Evolutionary conservation across 2,113 vertebrate genomes (phyloP), one percentile per base, ranked within the genome.

Genomic region (Orthonyx spaldingii): DNA sequence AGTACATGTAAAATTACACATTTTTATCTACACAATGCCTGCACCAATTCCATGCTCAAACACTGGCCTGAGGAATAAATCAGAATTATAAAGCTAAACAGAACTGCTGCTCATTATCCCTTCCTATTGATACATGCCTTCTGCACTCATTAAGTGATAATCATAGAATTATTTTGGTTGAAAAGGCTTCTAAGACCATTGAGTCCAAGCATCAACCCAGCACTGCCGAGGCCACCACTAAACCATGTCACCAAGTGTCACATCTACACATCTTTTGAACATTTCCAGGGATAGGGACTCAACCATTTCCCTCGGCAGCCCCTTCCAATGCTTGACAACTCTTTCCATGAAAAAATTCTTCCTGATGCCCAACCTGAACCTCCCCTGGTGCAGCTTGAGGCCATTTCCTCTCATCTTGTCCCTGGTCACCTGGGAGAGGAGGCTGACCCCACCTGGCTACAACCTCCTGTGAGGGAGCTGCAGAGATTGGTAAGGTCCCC

Each of bases 1-100:
- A 33, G 21, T 2, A 55, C 11, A 12, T 2, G 1, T 5, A 44
- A 57, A 53, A 33, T 23, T 9, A 32, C 10, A 41, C 2, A 4
- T 32, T 85, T 75, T 39, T 52, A 37, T 39, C 18, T 35, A 39
- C 11, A 82, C 22, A 56, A 59, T 9, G 7, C 28, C 30, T 55
- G 70, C 17, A n/a, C 20, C 55, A 61, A 53, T 16, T 50, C 11
- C 59, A 32, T 8, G 11, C 30, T 33, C 16, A 52, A 59, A 41
- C 41, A 47, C 15, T 32, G 17, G 28, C 13, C 55, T 30, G 10
- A 86, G 32, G n/a, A 69, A 1, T 3, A 74, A 27, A 1, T 28
- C 22, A 53, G 41, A 95, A 66, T 41, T 52, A 39, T 1, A 71
- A 93, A 78, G 27, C 26, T 37, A 14, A 89, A 42, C 9, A 57